Evolutionary conservation across 1,140 invertebrate species (phyloP).

Genomic region (Trachelipus rathkii): DNA sequence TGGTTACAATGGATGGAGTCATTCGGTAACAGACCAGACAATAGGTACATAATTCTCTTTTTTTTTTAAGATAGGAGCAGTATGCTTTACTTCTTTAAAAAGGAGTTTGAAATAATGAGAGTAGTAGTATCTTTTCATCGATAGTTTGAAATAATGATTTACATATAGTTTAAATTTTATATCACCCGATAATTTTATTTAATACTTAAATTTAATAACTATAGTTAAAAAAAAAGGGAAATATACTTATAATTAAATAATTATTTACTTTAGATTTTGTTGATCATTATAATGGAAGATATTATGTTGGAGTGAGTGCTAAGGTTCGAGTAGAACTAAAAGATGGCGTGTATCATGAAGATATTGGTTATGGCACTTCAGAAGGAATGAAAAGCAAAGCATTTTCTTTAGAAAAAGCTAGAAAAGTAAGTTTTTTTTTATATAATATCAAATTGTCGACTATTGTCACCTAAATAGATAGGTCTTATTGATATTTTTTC

Average conservation of each 20-base stretch:
- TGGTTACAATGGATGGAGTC: constrained; percentile 57
- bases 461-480: too few species aligned
- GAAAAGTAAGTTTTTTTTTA: constrained; percentile 48
- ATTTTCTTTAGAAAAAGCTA: constrained; percentile 53
- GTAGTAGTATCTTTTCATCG: too few species aligned
- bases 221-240: neutral
- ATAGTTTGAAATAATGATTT: too few species aligned
- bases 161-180: too few species aligned
- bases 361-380: constrained; percentile 56
- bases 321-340: constrained; percentile 54
- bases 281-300: constrained; percentile 51
- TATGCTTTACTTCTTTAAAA: too few species aligned
- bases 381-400: constrained; percentile 55
- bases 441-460: too few species aligned
- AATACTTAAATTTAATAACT: too few species aligned
- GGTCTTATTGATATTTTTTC: too few species aligned
- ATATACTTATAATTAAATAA: neutral
- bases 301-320: constrained; percentile 54
- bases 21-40: constrained; percentile 53
- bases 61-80: too few species aligned
- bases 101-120: too few species aligned
- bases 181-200: too few species aligned
- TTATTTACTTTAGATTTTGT: constrained; percentile 42
- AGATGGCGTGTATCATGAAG: constrained; percentile 55
- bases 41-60: constrained; percentile 46